Evolutionary conservation across 2,113 vertebrate species (phyloP).

Genomic region (Cottus gobio): DNA sequence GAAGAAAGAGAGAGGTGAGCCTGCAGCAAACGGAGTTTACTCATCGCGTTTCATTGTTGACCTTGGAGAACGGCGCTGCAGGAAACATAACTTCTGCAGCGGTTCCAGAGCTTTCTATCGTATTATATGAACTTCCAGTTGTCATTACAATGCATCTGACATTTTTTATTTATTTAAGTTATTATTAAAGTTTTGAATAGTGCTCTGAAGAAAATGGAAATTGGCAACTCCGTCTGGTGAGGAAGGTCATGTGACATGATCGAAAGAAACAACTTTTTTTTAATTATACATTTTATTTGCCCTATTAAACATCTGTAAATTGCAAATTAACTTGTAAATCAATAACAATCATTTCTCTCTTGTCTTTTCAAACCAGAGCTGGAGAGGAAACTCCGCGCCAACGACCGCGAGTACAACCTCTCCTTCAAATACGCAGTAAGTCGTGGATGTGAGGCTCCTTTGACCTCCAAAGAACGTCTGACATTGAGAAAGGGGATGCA

Average conservation of each 20-base stretch:
- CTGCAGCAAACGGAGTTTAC: background rate
- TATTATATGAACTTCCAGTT: background rate
- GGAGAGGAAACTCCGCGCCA: slow-evolving; percentile 89
- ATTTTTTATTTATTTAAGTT: background rate
- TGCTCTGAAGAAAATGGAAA: background rate
- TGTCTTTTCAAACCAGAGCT: slow-evolving; percentile 79
- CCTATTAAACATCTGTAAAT: background rate
- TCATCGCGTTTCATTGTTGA: background rate
- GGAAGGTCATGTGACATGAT: background rate
- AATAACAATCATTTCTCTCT: background rate
- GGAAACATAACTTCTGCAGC: no score
- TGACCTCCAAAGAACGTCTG: background rate
- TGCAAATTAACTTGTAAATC: background rate
- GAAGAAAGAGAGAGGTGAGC: slow-evolving; percentile 85
- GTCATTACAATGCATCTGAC: background rate
- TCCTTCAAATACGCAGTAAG: slow-evolving; percentile 93
- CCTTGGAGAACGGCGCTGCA: no score
- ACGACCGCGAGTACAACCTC: slow-evolving; percentile 89
- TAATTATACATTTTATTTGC: no score
- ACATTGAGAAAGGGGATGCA: background rate
- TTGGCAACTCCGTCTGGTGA: background rate
- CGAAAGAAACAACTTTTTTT: no score
- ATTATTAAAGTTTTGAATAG: background rate
- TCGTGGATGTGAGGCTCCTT: background rate
- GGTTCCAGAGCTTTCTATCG: background rate